These are phyloP conservation scores for Porphyrio hochstetteri DNA, from an alignment of 2,113 vertebrate species.

Conservation along the genomic window DNA sequence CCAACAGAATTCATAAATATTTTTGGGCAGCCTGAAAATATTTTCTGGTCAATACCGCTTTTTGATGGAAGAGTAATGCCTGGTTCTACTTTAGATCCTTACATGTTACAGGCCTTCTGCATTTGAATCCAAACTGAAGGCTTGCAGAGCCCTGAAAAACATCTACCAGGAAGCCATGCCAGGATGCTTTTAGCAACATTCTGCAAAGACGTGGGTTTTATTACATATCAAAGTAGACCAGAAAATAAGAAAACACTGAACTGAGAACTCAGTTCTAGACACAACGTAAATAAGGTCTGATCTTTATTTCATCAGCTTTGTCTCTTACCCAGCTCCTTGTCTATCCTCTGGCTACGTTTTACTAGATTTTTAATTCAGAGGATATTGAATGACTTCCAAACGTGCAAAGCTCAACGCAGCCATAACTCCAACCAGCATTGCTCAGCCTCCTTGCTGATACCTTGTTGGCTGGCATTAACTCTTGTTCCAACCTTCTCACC, in stretches of 20 bases:
- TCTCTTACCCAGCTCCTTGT: background rate
- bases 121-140: background rate
- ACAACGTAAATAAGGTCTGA: background rate
- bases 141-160: background rate
- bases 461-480: background rate
- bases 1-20: background rate
- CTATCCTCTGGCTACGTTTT: background rate
- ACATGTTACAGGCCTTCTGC: background rate
- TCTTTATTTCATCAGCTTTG: background rate
- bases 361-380: background rate
- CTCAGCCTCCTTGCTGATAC: background rate
- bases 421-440: background rate
- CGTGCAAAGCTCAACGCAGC: background rate
- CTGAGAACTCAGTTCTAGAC: background rate
- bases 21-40: background rate
- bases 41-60: background rate
- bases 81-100: background rate
- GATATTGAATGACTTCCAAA: background rate
- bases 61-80: background rate
- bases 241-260: constrained; percentile 4
- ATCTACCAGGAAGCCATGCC: background rate
- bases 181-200: background rate
- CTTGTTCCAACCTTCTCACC: background rate
- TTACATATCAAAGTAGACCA: background rate
- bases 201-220: background rate